Evolutionary conservation across 2,797 vertebrate species (phyloP).

Genomic region (Pseudomugil tenellus): DNA sequence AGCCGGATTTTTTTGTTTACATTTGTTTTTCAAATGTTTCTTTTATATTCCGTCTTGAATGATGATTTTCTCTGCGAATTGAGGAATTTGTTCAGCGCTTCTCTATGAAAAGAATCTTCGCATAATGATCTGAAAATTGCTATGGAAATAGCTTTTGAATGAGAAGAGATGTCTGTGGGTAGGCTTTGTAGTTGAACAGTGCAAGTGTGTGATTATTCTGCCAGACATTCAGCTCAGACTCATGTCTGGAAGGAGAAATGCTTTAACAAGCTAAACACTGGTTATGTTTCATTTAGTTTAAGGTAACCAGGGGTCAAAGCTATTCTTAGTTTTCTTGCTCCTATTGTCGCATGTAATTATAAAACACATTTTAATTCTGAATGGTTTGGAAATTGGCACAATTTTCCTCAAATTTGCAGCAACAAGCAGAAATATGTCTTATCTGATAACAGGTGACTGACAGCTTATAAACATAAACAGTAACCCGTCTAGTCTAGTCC

Average conservation of each 20-base stretch:
- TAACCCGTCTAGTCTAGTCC: neutral
- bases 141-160: constrained; percentile 26
- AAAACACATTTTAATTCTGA: constrained; percentile 1
- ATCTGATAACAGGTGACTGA: neutral
- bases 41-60: constrained; percentile 3
- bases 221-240: constrained; percentile 32
- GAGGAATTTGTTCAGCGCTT: neutral
- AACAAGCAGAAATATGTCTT: neutral
- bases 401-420: neutral
- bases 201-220: constrained; percentile 45
- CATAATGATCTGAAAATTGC: constrained; percentile 11
- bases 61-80: neutral
- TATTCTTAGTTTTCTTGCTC: neutral
- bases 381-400: neutral
- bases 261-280: constrained; percentile 17
- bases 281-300: constrained; percentile 23
- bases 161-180: constrained; percentile 41
- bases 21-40: constrained; percentile 19
- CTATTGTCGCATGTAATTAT: constrained; percentile 10
- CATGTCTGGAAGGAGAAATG: constrained; percentile 21
- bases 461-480: neutral
- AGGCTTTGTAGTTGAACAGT: constrained; percentile 31
- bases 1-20: constrained; percentile 12
- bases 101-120: neutral
- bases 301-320: neutral